phyloP scores from a whole-genome alignment of 2,113 vertebrate species.

The Rousettus leschenaultii region DNA sequence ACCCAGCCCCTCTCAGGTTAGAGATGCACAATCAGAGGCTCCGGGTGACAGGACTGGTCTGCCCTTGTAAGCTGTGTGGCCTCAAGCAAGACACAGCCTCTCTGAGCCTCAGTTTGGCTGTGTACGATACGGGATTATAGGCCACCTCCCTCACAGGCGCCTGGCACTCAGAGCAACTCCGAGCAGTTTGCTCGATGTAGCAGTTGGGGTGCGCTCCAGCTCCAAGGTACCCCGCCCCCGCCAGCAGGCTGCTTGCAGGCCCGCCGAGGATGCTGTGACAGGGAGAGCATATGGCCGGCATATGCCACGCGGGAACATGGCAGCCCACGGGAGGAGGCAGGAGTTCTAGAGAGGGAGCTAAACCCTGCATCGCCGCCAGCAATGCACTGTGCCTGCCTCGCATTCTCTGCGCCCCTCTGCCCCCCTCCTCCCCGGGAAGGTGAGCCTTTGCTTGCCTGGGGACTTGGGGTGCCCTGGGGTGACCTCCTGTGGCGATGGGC shows the following conservation, averaged over 20 bases:
- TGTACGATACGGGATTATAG: neutral
- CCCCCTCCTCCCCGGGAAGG: neutral
- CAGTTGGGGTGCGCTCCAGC: neutral
- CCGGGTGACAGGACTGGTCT: neutral
- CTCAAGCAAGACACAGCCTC: neutral
- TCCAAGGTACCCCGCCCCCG: neutral
- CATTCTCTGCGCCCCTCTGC: fast-evolving
- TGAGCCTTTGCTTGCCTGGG: neutral
- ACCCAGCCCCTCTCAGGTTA: neutral
- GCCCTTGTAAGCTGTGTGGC: neutral
- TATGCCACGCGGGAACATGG: slow-evolving; percentile 20
- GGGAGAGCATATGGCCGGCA: slow-evolving; percentile 58
- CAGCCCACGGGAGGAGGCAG: slow-evolving; percentile 10
- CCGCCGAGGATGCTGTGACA: slow-evolving; percentile 10
- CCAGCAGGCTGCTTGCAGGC: slow-evolving; percentile 28
- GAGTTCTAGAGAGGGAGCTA: neutral
- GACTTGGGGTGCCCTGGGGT: neutral
- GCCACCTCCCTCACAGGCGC: neutral
- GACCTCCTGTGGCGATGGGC: neutral
- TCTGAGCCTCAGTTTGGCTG: neutral
- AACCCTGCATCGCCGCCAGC: fast-evolving
- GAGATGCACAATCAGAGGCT: neutral
- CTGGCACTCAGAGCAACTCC: neutral
- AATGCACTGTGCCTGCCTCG: fast-evolving
- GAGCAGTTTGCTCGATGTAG: neutral